Conservation (phyloP, 2,797 vertebrate species). For the Micrastur ruficollis region DNA sequence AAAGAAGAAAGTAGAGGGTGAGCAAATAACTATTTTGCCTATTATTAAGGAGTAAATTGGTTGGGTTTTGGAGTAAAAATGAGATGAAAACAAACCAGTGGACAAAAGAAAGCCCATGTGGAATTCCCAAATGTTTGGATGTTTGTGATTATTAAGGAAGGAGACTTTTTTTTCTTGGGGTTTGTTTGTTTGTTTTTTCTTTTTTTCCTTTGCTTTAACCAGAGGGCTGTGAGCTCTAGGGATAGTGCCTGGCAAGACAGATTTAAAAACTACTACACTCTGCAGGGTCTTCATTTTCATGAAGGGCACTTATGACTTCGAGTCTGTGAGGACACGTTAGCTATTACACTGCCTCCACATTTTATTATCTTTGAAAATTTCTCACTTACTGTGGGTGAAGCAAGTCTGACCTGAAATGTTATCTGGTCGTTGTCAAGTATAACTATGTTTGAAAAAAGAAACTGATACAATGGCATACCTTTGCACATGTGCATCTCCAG, state of each 20-base stretch:
- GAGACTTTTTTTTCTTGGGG: not conserved
- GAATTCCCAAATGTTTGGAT: not conserved
- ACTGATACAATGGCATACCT: not conserved
- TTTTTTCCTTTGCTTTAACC: rapidly evolving
- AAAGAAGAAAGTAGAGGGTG: not conserved
- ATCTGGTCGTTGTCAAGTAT: not conserved
- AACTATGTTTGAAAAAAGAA: not conserved
- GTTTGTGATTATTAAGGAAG: not conserved
- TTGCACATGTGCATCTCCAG: not conserved
- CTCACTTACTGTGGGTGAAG: not conserved
- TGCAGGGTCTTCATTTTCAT: not conserved
- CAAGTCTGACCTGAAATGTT: not conserved
- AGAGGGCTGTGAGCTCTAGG: not conserved
- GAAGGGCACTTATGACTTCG: not conserved
- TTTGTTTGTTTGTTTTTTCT: rapidly evolving
- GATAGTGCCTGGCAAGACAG: not conserved
- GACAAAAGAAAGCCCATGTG: not conserved
- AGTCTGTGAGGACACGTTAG: not conserved
- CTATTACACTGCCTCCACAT: not conserved
- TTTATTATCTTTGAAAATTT: not conserved
- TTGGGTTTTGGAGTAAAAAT: not conserved
- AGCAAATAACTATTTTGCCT: not conserved
- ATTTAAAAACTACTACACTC: not conserved
- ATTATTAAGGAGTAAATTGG: not conserved
- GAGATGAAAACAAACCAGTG: not conserved